A percentile compares a stretch with the other conserved stretches of the same genome.
Conservation (phyloP, 2,888 invertebrate species). For the Agrilus cyanescens region DNA sequence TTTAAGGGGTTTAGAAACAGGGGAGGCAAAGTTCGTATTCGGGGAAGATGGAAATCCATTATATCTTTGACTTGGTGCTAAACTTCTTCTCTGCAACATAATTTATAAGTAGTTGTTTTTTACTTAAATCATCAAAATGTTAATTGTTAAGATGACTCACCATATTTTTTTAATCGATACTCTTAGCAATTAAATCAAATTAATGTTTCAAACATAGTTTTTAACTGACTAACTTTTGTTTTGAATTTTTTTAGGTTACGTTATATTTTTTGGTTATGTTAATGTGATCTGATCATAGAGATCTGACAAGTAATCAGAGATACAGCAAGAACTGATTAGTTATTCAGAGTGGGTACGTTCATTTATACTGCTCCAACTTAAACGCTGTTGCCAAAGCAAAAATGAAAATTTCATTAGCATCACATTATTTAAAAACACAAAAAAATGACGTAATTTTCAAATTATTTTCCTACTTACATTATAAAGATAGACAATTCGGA, state of each 20-base stretch:
- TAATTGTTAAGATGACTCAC: neutral
- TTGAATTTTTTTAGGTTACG: neutral
- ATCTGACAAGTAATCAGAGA: no score
- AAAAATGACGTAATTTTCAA: no score
- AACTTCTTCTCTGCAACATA: constrained; percentile 43
- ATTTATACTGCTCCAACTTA: no score
- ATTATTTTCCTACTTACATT: no score
- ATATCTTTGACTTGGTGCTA: constrained; percentile 67
- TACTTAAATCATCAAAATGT: neutral
- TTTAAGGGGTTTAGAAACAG: constrained; percentile 17
- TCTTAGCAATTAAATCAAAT: neutral
- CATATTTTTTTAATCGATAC: neutral
- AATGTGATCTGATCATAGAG: no score
- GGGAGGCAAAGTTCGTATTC: constrained; percentile 35
- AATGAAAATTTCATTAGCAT: no score
- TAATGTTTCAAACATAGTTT: neutral
- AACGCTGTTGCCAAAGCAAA: no score
- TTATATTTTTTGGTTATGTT: no score
- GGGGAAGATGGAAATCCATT: constrained; percentile 33
- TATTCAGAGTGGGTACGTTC: no score
- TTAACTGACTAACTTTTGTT: neutral
- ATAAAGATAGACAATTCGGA: no score
- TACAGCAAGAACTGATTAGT: no score
- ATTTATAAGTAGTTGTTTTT: neutral
- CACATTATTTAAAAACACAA: no score